These are phyloP conservation scores for Pedetes capensis DNA, from an alignment of 2,113 vertebrate genomes.

Conservation along the genomic window DNA sequence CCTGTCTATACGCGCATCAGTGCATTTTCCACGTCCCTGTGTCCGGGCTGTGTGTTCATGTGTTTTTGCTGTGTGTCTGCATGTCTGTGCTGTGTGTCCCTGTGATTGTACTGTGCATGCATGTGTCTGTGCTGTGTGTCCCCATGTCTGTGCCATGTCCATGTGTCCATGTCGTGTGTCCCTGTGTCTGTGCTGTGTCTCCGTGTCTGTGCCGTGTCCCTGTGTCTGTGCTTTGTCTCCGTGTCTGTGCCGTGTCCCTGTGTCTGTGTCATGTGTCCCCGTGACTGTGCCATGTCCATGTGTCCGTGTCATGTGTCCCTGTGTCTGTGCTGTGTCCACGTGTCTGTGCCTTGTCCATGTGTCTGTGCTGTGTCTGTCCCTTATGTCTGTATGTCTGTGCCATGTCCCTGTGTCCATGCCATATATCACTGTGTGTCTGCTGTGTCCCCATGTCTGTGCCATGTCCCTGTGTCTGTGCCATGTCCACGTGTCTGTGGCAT, in stretches of 20 bases:
- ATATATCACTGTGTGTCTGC: not conserved
- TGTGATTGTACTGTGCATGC: not conserved
- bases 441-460: not conserved
- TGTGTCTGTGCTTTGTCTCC: not conserved
- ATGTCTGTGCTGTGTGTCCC: not conserved
- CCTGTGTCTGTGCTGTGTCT: not conserved
- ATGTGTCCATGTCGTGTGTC: not conserved
- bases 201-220: not conserved
- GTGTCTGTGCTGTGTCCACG: not conserved
- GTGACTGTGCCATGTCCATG: too few relatives aligned
- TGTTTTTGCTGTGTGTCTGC: not conserved
- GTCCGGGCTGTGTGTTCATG: too few relatives aligned
- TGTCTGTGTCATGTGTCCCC: not conserved
- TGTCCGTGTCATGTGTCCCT: too few relatives aligned
- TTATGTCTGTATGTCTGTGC: not conserved
- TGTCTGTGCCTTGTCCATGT: too few relatives aligned
- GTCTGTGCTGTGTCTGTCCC: not conserved
- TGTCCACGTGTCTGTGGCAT: not conserved
- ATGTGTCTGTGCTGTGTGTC: not conserved
- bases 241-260: not conserved
- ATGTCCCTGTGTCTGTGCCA: not conserved
- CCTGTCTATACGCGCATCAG: too few relatives aligned
- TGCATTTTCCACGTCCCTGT: too few relatives aligned
- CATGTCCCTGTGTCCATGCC: not conserved
- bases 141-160: not conserved